A percentile compares a stretch with the other conserved stretches of the same genome.
phyloP scores from a whole-genome alignment of 2,888 invertebrate species.

The Anorthoa munda region DNA sequence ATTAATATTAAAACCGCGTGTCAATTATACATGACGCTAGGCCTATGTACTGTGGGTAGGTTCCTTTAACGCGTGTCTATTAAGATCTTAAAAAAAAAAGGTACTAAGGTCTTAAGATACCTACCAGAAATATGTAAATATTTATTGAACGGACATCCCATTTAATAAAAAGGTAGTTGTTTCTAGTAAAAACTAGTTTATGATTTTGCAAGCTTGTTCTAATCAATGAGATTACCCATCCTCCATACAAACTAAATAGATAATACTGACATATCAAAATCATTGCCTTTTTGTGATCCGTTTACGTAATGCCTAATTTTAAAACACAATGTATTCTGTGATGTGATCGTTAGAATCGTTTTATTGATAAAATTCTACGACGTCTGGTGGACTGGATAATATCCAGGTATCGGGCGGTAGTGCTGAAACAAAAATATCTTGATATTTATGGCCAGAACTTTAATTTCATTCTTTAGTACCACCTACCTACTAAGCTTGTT shows the following conservation, averaged over 20 bases:
- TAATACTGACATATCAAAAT: constrained; percentile 21
- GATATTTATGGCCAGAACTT: not conserved
- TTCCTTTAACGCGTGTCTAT: not conserved
- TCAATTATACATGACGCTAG: constrained; percentile 48
- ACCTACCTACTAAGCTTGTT: too few species aligned
- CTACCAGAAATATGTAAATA: not conserved
- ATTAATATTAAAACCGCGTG: constrained; percentile 67
- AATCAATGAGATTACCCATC: constrained; percentile 27
- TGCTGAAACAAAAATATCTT: not conserved
- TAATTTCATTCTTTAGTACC: not conserved
- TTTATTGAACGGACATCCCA: not conserved
- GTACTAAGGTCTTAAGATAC: too few species aligned
- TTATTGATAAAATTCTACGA: constrained; percentile 36
- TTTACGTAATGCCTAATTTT: constrained; percentile 42
- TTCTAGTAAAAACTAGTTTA: constrained; percentile 23
- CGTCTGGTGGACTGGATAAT: constrained; percentile 5
- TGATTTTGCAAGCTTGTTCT: constrained; percentile 15
- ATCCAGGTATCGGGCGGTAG: not conserved
- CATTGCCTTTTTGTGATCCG: constrained; percentile 17
- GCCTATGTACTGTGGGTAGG: constrained; percentile 20
- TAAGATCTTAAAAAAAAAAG: not conserved
- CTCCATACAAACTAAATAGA: not conserved
- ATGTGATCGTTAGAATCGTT: constrained; percentile 28
- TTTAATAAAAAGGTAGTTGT: not conserved
- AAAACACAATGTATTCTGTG: constrained; percentile 37